Percentiles rank a stretch among this genome's conserved stretches.
Evolutionary conservation across 2,113 vertebrate species (phyloP).

Genomic region (Tautogolabrus adspersus): DNA sequence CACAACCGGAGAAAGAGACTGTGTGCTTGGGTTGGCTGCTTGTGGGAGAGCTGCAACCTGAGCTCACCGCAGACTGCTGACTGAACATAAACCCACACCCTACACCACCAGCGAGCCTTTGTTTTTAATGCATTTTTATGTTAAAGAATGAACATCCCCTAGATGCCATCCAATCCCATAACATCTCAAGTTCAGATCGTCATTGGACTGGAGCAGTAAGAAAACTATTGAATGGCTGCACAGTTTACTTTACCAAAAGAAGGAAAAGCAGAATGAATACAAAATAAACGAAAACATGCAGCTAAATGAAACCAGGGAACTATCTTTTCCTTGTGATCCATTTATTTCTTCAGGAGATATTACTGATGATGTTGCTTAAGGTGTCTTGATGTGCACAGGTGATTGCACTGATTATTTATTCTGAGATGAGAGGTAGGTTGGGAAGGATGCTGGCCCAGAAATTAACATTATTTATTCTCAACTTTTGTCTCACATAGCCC

Average conservation of each 20-base stretch:
- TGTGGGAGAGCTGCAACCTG: no score
- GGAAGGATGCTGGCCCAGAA: constrained; percentile 84
- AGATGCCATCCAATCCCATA: no score
- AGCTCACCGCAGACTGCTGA: constrained; percentile 67
- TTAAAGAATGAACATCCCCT: no score
- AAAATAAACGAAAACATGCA: background rate
- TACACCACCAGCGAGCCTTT: no score
- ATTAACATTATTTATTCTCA: constrained; percentile 76
- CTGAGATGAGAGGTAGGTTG: constrained; percentile 38
- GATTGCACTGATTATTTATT: constrained; percentile 30
- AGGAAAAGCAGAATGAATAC: background rate
- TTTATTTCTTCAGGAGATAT: constrained; percentile 31
- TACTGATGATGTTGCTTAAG: background rate
- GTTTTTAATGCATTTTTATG: no score
- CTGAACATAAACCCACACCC: constrained; percentile 27
- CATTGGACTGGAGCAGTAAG: no score
- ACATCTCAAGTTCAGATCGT: no score
- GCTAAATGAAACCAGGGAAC: background rate
- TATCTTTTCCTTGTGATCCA: fast-evolving
- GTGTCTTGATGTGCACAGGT: background rate
- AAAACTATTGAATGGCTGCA: no score
- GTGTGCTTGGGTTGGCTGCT: no score
- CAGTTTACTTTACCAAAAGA: background rate
- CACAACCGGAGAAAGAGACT: no score
- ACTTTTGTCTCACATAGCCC: constrained; percentile 76